phyloP scores from a whole-genome alignment of 2,888 invertebrate genomes.

The Strigamia maritima region DNA sequence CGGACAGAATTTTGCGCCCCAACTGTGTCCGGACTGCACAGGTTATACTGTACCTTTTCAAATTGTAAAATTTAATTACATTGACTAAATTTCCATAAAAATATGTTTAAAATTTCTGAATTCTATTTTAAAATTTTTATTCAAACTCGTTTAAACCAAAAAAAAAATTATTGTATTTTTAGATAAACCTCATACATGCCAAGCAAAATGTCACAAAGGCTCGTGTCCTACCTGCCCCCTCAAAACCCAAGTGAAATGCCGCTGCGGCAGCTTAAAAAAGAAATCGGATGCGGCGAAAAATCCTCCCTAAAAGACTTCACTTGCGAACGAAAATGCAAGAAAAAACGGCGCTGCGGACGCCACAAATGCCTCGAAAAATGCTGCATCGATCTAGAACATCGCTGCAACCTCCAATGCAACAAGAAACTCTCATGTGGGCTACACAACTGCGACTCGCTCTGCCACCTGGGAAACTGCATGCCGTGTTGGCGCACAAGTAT shows the following conservation, averaged over 20 bases:
- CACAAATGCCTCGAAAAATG: slow-evolving; percentile 88
- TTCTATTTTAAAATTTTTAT: background rate
- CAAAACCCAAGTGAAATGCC: slow-evolving; percentile 71
- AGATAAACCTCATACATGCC: slow-evolving; percentile 66
- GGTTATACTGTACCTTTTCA: no score
- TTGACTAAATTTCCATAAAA: background rate
- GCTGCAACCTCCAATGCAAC: slow-evolving; percentile 78
- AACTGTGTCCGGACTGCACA: no score
- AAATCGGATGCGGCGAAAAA: slow-evolving; percentile 71
- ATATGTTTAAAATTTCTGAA: background rate
- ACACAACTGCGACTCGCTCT: slow-evolving; percentile 64
- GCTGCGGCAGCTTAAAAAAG: slow-evolving; percentile 82
- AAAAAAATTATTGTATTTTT: background rate
- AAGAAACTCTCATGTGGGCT: slow-evolving; percentile 78
- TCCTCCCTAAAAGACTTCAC: slow-evolving; percentile 68
- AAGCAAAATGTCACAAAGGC: slow-evolving; percentile 65
- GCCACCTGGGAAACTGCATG: slow-evolving; percentile 56
- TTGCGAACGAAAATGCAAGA: slow-evolving; percentile 87
- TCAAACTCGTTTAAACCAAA: no score
- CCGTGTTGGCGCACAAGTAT: slow-evolving; percentile 62
- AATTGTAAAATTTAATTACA: no score
- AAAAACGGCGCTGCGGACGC: slow-evolving; percentile 57
- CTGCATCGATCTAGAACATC: slow-evolving; percentile 81
- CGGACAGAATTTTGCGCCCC: no score
- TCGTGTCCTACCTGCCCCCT: slow-evolving; percentile 74